Evolutionary conservation across 2,113 vertebrate genomes (phyloP).

Genomic region (Chloropsis hardwickii): DNA sequence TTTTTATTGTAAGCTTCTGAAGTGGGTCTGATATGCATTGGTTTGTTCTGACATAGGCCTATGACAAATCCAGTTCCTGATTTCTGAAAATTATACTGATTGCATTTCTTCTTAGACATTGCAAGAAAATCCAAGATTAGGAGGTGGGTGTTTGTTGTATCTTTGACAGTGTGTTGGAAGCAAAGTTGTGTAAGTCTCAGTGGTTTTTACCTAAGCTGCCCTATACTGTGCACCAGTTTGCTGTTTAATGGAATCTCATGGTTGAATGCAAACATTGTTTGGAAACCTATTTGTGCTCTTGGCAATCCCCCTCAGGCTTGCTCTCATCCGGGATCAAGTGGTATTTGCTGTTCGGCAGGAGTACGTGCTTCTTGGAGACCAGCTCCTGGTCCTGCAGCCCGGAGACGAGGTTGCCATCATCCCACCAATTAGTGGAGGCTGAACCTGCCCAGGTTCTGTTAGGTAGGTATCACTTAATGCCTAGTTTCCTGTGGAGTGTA

Average conservation of each 20-base stretch:
- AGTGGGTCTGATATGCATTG: background rate
- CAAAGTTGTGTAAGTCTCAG: background rate
- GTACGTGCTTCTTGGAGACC: conserved; percentile 86
- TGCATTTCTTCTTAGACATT: background rate
- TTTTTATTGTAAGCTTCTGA: background rate
- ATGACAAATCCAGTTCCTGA: background rate
- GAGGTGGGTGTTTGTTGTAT: background rate
- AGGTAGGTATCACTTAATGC: conserved; percentile 26
- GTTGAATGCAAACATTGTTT: background rate
- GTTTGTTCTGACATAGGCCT: background rate
- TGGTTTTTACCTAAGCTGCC: background rate
- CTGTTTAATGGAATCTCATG: background rate
- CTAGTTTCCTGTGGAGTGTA: background rate
- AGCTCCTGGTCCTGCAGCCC: conserved; percentile 76
- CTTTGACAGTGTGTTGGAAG: background rate
- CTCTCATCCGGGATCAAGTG: conserved; percentile 79
- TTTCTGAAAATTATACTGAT: background rate
- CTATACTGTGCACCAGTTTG: background rate
- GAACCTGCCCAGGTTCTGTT: background rate
- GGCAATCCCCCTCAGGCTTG: conserved; percentile 67
- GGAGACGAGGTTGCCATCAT: conserved; percentile 95
- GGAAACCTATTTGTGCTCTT: background rate
- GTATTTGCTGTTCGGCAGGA: conserved; percentile 88
- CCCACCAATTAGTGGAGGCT: conserved; percentile 94
- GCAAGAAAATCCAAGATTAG: background rate